Percentiles rank a stretch among this genome's conserved stretches.
phyloP scores from a whole-genome alignment of 2,113 vertebrate species.

The Tachycineta bicolor region DNA sequence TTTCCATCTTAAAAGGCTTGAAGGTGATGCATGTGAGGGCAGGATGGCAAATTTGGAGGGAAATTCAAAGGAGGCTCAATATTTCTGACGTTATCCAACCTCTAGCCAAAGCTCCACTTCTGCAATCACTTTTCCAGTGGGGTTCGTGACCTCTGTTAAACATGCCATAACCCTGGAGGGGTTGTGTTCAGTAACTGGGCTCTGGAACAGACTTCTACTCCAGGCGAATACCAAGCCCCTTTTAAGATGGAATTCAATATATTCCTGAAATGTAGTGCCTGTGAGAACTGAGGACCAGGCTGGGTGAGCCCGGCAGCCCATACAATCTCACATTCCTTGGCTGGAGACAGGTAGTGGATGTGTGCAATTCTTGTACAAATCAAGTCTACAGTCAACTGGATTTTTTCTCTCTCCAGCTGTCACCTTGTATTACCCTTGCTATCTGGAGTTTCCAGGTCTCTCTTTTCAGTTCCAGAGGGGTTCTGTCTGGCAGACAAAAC shows the following conservation, averaged over 20 bases:
- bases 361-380: not conserved
- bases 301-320: not conserved
- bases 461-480: not conserved
- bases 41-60: not conserved
- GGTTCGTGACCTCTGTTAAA: constrained; percentile 10
- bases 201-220: constrained; percentile 19
- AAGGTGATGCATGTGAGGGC: not conserved
- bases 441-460: not conserved
- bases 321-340: constrained; percentile 6
- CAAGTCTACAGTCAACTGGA: not conserved
- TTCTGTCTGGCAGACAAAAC: not conserved
- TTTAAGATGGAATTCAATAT: constrained; percentile 56
- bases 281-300: not conserved
- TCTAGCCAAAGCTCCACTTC: not conserved
- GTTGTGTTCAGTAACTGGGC: not conserved
- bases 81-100: not conserved
- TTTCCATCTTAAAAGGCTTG: not conserved
- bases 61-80: not conserved
- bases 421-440: not conserved
- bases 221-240: not conserved
- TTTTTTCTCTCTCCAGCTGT: not conserved
- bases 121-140: not conserved
- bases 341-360: not conserved
- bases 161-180: not conserved
- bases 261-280: constrained; percentile 46